Percentiles rank a stretch among this genome's conserved stretches.
These are phyloP conservation scores for Lordiphosa mommai DNA, from an alignment of 1,140 invertebrate genomes.

Conservation along the genomic window DNA sequence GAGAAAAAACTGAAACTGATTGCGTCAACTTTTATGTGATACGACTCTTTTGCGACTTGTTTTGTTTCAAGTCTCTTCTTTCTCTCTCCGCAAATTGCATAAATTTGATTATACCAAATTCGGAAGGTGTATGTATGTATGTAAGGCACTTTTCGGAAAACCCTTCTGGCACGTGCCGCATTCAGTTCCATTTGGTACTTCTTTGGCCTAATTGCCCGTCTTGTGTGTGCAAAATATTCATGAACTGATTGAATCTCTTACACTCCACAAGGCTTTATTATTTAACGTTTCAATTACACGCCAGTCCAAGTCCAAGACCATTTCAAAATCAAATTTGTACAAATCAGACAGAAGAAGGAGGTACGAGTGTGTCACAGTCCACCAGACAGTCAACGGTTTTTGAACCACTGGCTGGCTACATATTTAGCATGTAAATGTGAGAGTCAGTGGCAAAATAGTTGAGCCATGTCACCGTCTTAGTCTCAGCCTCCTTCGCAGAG, in stretches of 20 bases:
- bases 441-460: conserved; percentile 61
- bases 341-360: conserved; percentile 31
- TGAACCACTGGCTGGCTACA: conserved; percentile 38
- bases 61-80: conserved; percentile 51
- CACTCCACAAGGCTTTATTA: conserved; percentile 68
- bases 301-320: conserved; percentile 17
- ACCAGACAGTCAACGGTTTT: conserved; percentile 30
- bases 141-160: not conserved
- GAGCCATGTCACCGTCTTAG: conserved; percentile 18
- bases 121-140: conserved; percentile 29
- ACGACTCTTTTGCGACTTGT: conserved; percentile 11
- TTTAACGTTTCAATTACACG: conserved; percentile 74
- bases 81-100: conserved; percentile 45
- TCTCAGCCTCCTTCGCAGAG: not conserved
- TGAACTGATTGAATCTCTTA: conserved; percentile 69
- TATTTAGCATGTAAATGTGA: conserved; percentile 76
- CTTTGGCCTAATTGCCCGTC: conserved; percentile 50
- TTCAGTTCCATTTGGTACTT: conserved; percentile 1
- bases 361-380: not conserved
- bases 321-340: conserved; percentile 54
- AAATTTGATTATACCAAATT: conserved; percentile 63
- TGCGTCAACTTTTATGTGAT: conserved; percentile 62
- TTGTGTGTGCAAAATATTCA: conserved; percentile 30
- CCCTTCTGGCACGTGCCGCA: no score
- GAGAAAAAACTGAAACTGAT: conserved; percentile 58